Evolutionary conservation across 2,113 vertebrate species (phyloP).

Genomic region (Odontophorus gujanensis): DNA sequence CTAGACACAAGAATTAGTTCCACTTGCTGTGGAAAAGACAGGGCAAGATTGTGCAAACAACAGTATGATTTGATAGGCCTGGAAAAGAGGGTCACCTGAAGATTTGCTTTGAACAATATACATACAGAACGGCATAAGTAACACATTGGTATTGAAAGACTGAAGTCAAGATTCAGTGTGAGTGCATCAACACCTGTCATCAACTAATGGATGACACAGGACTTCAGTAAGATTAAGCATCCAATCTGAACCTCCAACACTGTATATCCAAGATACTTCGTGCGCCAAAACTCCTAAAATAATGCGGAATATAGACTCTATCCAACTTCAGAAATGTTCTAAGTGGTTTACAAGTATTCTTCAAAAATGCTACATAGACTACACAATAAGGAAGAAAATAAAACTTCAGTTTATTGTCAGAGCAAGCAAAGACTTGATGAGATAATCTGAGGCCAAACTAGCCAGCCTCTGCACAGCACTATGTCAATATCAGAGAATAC

Average conservation of each 20-base stretch:
- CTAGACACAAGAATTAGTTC: not conserved
- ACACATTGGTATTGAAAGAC: not conserved
- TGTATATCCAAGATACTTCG: not conserved
- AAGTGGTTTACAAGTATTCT: not conserved
- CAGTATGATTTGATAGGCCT: not conserved
- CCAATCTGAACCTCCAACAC: not conserved
- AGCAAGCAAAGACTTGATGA: not conserved
- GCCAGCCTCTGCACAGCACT: not conserved
- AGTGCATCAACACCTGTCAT: not conserved
- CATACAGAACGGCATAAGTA: not conserved
- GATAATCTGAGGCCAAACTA: not conserved
- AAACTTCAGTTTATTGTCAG: not conserved
- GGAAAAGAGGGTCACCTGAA: not conserved
- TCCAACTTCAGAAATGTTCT: not conserved
- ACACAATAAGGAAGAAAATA: not conserved
- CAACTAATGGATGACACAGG: not conserved
- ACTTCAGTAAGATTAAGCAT: not conserved
- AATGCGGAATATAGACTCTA: not conserved
- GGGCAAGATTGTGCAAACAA: not conserved
- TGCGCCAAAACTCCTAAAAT: not conserved
- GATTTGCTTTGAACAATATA: not conserved
- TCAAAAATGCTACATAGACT: not conserved
- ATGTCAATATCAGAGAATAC: not conserved
- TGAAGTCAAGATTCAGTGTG: not conserved
- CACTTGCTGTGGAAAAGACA: not conserved